Conservation (phyloP, 2,113 vertebrate species). For the Sardina pilchardus region DNA sequence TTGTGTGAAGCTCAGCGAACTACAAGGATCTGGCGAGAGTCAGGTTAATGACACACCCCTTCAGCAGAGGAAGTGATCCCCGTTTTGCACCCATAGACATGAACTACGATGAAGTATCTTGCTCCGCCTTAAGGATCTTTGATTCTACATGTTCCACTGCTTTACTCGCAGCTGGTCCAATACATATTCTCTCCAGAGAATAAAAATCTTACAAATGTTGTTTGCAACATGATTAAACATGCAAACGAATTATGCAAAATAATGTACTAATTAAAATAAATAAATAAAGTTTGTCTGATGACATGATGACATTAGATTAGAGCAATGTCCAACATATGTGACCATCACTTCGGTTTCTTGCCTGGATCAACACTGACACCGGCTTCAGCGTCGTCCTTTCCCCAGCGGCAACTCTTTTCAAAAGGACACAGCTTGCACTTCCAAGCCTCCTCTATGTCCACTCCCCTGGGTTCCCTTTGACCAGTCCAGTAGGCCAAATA, state of each 20-base stretch:
- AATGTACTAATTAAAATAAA: no score
- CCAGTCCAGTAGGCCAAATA: constrained; percentile 73
- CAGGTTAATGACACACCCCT: no score
- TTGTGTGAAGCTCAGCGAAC: no score
- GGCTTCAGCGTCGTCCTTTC: constrained; percentile 21
- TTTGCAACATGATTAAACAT: no score
- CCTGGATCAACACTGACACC: constrained; percentile 29
- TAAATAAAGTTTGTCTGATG: no score
- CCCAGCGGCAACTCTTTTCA: constrained; percentile 68
- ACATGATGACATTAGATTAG: no score
- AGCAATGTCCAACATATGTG: background rate
- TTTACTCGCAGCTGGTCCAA: background rate
- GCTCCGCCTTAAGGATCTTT: no score
- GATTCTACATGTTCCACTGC: background rate
- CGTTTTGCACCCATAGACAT: no score
- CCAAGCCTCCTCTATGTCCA: constrained; percentile 77
- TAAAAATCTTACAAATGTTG: background rate
- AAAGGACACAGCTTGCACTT: constrained; percentile 69
- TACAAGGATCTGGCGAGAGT: no score
- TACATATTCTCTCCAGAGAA: background rate
- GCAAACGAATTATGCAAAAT: no score
- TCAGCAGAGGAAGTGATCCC: no score
- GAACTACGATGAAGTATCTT: no score
- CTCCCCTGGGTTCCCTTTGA: constrained; percentile 66
- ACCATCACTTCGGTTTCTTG: constrained; percentile 26